Evolutionary conservation across 64 coral and sea anemone genomes (phyloP).

Genomic region (Astreopora myriophthalma): DNA sequence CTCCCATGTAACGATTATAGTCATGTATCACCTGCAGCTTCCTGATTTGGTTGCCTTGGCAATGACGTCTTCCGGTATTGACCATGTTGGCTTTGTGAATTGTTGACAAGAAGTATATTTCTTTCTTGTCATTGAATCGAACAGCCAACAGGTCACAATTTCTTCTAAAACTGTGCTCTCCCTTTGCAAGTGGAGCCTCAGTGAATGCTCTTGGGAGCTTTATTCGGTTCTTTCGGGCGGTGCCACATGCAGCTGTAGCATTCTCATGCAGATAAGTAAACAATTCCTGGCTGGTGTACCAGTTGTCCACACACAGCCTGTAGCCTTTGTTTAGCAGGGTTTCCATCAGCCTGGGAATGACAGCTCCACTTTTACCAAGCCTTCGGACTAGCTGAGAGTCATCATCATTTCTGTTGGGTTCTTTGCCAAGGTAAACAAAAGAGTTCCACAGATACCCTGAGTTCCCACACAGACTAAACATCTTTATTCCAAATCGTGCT

Average conservation of each 20-base stretch:
- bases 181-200: not conserved
- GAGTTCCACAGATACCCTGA: conserved; percentile 6
- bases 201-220: not conserved
- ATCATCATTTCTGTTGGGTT: not conserved
- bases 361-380: not conserved
- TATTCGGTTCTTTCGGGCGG: not conserved
- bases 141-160: conserved; percentile 10
- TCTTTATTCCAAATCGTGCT: conserved; percentile 32
- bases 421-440: not conserved
- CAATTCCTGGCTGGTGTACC: conserved; percentile 31
- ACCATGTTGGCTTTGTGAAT: conserved; percentile 22
- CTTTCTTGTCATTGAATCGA: conserved; percentile 30
- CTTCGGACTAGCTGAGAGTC: not conserved
- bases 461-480: not conserved
- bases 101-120: conserved; percentile 27
- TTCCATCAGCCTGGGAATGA: conserved; percentile 37
- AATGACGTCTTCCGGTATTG: not conserved
- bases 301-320: conserved; percentile 11
- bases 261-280: conserved; percentile 12
- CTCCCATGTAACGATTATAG: no score
- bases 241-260: conserved; percentile 50
- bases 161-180: conserved; percentile 10
- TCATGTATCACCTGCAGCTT: no score
- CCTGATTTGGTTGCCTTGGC: conserved; percentile 7
- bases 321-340: not conserved